phyloP scores from a whole-genome alignment of 2,797 vertebrate species.

The Hybognathus amarus region DNA sequence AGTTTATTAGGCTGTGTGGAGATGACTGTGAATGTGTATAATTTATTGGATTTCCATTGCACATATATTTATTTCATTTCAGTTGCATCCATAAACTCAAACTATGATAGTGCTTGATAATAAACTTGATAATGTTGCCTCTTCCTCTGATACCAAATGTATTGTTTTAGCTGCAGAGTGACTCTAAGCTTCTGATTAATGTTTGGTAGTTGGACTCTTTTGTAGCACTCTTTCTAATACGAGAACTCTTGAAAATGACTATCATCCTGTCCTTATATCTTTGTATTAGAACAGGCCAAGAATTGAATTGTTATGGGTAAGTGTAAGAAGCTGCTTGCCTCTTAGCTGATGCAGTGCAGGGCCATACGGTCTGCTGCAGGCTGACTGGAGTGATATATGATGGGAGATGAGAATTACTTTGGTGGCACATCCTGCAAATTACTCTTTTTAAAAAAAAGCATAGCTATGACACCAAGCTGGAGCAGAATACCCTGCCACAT shows the following conservation, averaged over 20 bases:
- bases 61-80: too few species aligned
- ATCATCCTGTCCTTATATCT: slow-evolving; percentile 2
- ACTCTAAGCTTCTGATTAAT: neutral
- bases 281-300: slow-evolving; percentile 2
- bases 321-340: slow-evolving; percentile 35
- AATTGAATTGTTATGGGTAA: slow-evolving; percentile 16
- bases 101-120: neutral
- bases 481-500: slow-evolving; percentile 12
- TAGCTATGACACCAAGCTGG: slow-evolving; percentile 14
- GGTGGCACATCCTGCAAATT: slow-evolving; percentile 44
- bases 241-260: neutral
- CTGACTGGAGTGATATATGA: slow-evolving; percentile 38
- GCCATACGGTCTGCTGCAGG: slow-evolving; percentile 12
- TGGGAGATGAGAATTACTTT: slow-evolving; percentile 39
- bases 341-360: slow-evolving; percentile 28
- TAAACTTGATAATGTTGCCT: neutral
- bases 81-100: neutral
- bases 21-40: neutral
- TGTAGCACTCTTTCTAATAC: neutral
- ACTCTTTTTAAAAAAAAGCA: slow-evolving; percentile 24
- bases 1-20: slow-evolving; percentile 5
- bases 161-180: neutral
- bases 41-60: neutral
- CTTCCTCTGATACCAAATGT: neutral
- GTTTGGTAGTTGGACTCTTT: neutral